Evolutionary conservation across 2,113 vertebrate species (phyloP).

Genomic region (Malurus alboscapulatus): DNA sequence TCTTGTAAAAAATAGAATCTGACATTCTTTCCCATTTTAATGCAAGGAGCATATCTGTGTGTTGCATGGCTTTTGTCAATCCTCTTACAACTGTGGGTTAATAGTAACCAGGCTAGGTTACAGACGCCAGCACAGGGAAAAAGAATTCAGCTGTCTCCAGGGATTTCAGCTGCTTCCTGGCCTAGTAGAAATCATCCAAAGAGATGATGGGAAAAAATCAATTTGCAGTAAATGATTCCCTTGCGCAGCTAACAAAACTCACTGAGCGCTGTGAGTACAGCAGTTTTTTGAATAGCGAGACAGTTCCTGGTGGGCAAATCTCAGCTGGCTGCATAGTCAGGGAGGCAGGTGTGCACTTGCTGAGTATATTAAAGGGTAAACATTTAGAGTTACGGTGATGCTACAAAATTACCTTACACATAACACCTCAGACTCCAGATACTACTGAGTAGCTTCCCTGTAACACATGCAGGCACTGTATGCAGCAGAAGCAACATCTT

Average conservation of each 20-base stretch:
- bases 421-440: neutral
- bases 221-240: neutral
- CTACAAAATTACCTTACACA: neutral
- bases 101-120: neutral
- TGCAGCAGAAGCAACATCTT: neutral
- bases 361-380: neutral
- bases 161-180: neutral
- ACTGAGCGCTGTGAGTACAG: rapidly evolving
- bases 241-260: neutral
- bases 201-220: neutral
- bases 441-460: neutral
- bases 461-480: rapidly evolving
- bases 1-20: neutral
- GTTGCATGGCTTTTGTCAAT: neutral
- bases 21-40: neutral
- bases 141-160: neutral
- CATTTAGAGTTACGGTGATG: neutral
- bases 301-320: neutral
- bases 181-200: neutral
- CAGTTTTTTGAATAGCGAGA: neutral
- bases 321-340: neutral
- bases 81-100: neutral
- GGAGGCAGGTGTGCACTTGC: neutral
- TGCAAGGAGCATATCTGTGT: neutral
- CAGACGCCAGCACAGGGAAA: neutral